phyloP scores from a whole-genome alignment of 2,888 invertebrate genomes.

The Lobophora halterata region DNA sequence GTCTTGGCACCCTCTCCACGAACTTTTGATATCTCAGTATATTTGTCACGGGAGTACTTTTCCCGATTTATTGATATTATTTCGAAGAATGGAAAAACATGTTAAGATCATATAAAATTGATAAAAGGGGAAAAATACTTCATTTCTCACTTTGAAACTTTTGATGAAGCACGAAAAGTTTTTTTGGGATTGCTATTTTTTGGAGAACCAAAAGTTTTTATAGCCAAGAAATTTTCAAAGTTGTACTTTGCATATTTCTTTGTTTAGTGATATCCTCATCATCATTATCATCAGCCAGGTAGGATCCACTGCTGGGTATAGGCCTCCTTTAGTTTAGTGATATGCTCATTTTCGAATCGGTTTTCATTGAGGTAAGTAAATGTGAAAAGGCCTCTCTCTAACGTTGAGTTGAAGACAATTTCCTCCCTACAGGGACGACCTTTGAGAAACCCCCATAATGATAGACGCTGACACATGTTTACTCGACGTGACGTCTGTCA shows the following conservation, averaged over 20 bases:
- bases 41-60: constrained; percentile 33
- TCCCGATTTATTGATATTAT: constrained; percentile 35
- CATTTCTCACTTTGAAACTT: constrained; percentile 8
- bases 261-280: too few relatives aligned
- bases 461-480: constrained; percentile 51
- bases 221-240: too few relatives aligned
- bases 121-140: constrained; percentile 12
- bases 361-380: constrained; percentile 13
- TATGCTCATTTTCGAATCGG: too few relatives aligned
- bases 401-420: constrained; percentile 24
- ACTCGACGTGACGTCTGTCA: constrained; percentile 63
- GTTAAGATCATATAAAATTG: constrained; percentile 24
- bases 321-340: too few relatives aligned
- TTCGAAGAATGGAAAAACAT: constrained; percentile 33
- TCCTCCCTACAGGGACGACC: constrained; percentile 28
- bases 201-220: too few relatives aligned
- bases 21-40: constrained; percentile 34
- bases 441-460: constrained; percentile 45
- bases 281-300: too few relatives aligned
- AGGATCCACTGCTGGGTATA: too few relatives aligned
- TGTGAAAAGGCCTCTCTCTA: constrained; percentile 8
- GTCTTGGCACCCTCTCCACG: constrained; percentile 32
- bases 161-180: constrained; percentile 6
- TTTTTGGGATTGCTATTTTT: too few relatives aligned
- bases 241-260: too few relatives aligned